Percentiles rank a stretch among this genome's conserved stretches.
These are phyloP conservation scores for Bergia sp. DNA, from an alignment of 92 coral and sea anemone genomes.

Conservation along the genomic window DNA sequence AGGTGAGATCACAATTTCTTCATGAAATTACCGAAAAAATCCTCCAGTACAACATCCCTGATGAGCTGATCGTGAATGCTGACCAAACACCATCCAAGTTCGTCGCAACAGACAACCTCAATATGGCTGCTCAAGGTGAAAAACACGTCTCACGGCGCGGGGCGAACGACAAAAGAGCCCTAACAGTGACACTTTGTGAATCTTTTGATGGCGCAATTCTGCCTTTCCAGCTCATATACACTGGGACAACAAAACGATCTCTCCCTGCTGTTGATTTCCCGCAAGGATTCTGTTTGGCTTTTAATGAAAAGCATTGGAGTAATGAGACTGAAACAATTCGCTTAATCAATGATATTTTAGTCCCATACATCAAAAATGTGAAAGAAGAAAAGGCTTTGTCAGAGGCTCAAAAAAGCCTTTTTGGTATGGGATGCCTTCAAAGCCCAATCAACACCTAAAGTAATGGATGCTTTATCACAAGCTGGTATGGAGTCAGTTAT, in stretches of 20 bases:
- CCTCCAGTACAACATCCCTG: background rate
- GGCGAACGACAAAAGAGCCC: conserved; percentile 55
- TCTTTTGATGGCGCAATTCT: conserved; percentile 50
- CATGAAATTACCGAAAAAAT: background rate
- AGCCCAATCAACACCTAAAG: conserved; percentile 50
- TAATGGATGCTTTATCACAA: conserved; percentile 14
- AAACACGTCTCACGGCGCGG: conserved; percentile 54
- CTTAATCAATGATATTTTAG: conserved; percentile 48
- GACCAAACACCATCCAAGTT: too few relatives aligned
- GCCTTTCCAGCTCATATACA: conserved; percentile 59
- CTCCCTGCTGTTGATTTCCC: conserved; percentile 61
- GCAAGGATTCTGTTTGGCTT: conserved; percentile 57
- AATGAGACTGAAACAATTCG: conserved; percentile 50
- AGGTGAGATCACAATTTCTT: background rate
- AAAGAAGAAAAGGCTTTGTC: conserved; percentile 53
- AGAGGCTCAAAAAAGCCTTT: conserved; percentile 50
- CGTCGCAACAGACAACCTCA: conserved; percentile 55
- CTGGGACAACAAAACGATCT: conserved; percentile 60
- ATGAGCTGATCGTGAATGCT: background rate
- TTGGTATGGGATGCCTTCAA: conserved; percentile 62
- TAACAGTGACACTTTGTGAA: conserved; percentile 50
- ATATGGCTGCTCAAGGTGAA: conserved; percentile 56
- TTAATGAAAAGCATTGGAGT: conserved; percentile 62
- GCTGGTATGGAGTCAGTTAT: conserved; percentile 52
- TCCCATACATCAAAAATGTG: conserved; percentile 51